phyloP scores from a whole-genome alignment of 2,888 invertebrate genomes.

The Macropis europaea region DNA sequence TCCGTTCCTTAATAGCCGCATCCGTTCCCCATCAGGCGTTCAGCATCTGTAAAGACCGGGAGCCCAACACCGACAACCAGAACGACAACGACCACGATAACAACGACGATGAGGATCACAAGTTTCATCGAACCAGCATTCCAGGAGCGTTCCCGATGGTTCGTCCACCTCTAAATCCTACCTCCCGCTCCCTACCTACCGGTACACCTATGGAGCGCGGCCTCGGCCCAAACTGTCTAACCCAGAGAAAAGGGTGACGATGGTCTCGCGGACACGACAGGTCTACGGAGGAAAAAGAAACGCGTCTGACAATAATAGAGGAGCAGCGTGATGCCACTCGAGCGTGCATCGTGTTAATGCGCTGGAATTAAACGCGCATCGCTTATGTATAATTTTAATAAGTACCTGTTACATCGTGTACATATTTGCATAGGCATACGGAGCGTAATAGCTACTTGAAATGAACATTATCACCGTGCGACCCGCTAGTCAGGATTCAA shows the following conservation, averaged over 20 bases:
- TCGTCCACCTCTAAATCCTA: constrained; percentile 36
- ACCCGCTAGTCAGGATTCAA: neutral
- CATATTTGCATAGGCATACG: neutral
- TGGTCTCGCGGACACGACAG: neutral
- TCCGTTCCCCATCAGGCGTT: constrained; percentile 8
- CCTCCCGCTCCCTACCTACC: constrained; percentile 5
- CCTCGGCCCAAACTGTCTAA: constrained; percentile 8
- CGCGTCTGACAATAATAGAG: neutral
- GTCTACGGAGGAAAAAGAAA: neutral
- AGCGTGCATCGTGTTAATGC: neutral
- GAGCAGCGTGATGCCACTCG: neutral
- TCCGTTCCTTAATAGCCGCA: constrained; percentile 13
- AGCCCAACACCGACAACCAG: neutral
- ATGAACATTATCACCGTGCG: neutral
- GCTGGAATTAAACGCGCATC: neutral
- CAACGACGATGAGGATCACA: neutral
- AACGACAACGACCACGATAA: constrained; percentile 2
- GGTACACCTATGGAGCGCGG: neutral
- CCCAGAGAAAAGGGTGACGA: constrained; percentile 4
- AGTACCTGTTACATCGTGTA: neutral
- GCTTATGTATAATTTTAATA: constrained; percentile 2
- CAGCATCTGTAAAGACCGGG: constrained; percentile 14
- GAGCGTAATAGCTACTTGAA: neutral
- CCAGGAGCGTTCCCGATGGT: constrained; percentile 29
- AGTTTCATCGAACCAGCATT: constrained; percentile 24